phyloP scores from a whole-genome alignment of 2,113 vertebrate genomes.

The Sterrhoptilus dennistouni region DNA sequence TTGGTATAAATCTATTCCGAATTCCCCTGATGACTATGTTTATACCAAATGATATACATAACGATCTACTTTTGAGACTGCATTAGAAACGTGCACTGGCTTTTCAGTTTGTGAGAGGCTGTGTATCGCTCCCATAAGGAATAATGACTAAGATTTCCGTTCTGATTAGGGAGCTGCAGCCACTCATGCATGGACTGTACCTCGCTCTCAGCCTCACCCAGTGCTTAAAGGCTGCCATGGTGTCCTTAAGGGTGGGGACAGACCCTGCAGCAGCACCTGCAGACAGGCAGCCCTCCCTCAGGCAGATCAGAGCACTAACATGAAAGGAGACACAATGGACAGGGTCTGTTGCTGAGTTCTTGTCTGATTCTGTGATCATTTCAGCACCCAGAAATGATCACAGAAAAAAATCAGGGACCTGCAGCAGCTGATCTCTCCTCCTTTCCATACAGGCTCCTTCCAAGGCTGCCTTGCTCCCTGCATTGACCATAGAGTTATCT shows the following conservation, averaged over 20 bases:
- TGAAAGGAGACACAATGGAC: not conserved
- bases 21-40: constrained; percentile 67
- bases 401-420: not conserved
- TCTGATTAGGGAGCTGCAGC: not conserved
- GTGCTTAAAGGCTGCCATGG: not conserved
- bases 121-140: not conserved
- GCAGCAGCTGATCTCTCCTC: not conserved
- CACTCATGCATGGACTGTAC: not conserved
- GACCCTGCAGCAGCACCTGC: not conserved
- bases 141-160: constrained; percentile 23
- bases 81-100: constrained; percentile 40
- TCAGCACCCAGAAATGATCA: rapidly evolving
- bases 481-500: not conserved
- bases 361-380: not conserved
- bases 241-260: not conserved
- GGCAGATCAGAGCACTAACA: not conserved
- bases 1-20: constrained; percentile 54
- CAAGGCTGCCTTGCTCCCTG: not conserved
- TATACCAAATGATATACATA: constrained; percentile 61
- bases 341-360: not conserved
- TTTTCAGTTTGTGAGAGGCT: constrained; percentile 7
- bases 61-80: constrained; percentile 59
- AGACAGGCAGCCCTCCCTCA: not conserved
- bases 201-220: not conserved
- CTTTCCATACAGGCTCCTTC: not conserved